These are phyloP conservation scores for Philopedon plagiatum DNA, from an alignment of 2,888 invertebrate genomes.

Conservation along the genomic window DNA sequence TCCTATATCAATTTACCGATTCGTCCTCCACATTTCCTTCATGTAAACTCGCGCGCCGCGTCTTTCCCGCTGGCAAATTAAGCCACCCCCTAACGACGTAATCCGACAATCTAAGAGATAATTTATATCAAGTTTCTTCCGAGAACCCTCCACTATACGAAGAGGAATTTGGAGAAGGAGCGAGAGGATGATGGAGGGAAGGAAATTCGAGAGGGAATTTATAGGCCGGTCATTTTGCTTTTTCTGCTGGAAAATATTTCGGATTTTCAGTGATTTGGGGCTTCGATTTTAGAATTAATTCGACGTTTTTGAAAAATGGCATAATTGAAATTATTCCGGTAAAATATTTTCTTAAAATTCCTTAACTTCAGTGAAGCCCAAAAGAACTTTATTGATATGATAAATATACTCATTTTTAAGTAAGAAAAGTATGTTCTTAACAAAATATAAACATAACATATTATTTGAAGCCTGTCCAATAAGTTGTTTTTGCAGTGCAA, in stretches of 20 bases:
- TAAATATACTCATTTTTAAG: too few species aligned
- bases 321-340: too few species aligned
- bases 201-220: not conserved
- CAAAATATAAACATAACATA: too few species aligned
- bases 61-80: slow-evolving; percentile 19
- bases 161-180: not conserved
- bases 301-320: too few species aligned
- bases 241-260: not conserved
- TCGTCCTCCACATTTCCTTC: not conserved
- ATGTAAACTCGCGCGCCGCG: not conserved
- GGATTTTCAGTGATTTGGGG: too few species aligned
- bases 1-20: not conserved
- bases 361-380: too few species aligned
- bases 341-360: too few species aligned
- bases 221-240: not conserved
- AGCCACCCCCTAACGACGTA: slow-evolving; percentile 29
- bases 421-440: too few species aligned
- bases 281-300: too few species aligned
- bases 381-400: too few species aligned
- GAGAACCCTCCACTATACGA: not conserved
- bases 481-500: too few species aligned
- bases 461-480: too few species aligned
- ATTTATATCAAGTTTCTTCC: slow-evolving; percentile 41
- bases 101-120: slow-evolving; percentile 33
- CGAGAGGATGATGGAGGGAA: slow-evolving; percentile 2